phyloP scores from a whole-genome alignment of 30 jellyfish, hydroid and myxozoan species.

The Phacellophora camtschatica region DNA sequence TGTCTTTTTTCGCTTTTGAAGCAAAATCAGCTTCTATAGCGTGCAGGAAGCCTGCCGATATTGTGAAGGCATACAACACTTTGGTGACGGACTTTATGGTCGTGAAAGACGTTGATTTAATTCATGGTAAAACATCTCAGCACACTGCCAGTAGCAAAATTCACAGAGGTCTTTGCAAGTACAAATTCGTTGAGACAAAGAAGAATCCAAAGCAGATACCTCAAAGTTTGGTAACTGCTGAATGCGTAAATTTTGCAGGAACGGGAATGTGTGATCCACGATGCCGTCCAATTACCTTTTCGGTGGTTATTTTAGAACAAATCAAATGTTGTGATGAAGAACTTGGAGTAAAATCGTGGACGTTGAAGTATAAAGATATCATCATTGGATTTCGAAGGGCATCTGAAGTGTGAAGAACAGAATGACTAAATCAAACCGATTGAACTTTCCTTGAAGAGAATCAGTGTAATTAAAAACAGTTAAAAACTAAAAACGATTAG shows the following conservation, averaged over 20 bases:
- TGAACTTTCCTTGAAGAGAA: no score
- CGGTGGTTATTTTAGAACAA: background rate
- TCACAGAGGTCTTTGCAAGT: background rate
- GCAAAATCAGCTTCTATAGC: background rate
- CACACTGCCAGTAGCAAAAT: background rate
- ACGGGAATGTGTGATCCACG: background rate
- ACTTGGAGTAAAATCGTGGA: slow-evolving; percentile 1
- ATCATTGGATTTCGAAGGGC: slow-evolving; percentile 5
- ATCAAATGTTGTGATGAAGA: background rate
- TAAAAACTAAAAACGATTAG: no score
- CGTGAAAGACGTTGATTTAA: no score
- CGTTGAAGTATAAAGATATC: background rate
- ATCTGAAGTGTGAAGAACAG: no score
- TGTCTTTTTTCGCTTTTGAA: background rate
- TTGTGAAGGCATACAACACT: background rate
- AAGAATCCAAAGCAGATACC: slow-evolving; percentile 25
- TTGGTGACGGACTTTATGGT: background rate
- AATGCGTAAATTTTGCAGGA: background rate
- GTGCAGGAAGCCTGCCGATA: background rate
- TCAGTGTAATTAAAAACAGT: no score
- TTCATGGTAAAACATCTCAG: background rate
- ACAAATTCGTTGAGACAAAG: slow-evolving; percentile 13
- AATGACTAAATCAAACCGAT: no score
- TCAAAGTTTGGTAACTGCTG: background rate
- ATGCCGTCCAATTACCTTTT: background rate